Evolutionary conservation across 2,888 invertebrate genomes (phyloP), one percentile per base, ranked within the genome.

Genomic region (Ectemnius lituratus): DNA sequence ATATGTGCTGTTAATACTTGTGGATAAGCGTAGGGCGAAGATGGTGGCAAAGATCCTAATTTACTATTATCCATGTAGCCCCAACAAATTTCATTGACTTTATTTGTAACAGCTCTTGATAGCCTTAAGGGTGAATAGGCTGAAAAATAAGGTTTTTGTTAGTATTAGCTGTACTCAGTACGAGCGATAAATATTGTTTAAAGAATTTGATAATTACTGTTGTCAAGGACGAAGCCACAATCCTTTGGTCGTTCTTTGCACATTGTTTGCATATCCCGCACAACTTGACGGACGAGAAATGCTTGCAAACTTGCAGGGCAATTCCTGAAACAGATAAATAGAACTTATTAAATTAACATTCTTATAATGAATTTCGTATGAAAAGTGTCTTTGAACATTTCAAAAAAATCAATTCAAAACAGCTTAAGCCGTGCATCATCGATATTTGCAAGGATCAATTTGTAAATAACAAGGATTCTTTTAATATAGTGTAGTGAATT

Each of bases 41-140:
- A 92, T 69, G 93, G 93, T 60, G 94, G 93, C 68, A 95, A 93
- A 78, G 95, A 92, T 62, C 94, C 92, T 84, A 95, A 88, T 85
- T 93, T 92, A 72, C 94, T 93, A 89, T 95, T 95, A 91, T 95
- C 94, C 87, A 94, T 90, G 89, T 95, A 95, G 60, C 94, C 92
- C 64, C 93, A 91, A 87, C 96, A 96, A 62, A 96, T 93, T 85
- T 94, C 94, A 89, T 95, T 95, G 65, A 95, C 94, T 86, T 94
- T 94, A 28, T 93, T 93, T 77, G 94, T 94, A 77, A 95, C 95
- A 20, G 94, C 93, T 87, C 95, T 94, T 95, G 96, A 96, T 80
- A 96, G 91, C 85, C 94, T 94, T 74, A 95, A 91, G 61, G 96
- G 94, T 90, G 94, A 94, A 89, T 94, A 95, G 80, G 93, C 96